These are phyloP conservation scores for Megaustenia siamemsis DNA, from an alignment of 2,888 invertebrate species.

Conservation along the genomic window DNA sequence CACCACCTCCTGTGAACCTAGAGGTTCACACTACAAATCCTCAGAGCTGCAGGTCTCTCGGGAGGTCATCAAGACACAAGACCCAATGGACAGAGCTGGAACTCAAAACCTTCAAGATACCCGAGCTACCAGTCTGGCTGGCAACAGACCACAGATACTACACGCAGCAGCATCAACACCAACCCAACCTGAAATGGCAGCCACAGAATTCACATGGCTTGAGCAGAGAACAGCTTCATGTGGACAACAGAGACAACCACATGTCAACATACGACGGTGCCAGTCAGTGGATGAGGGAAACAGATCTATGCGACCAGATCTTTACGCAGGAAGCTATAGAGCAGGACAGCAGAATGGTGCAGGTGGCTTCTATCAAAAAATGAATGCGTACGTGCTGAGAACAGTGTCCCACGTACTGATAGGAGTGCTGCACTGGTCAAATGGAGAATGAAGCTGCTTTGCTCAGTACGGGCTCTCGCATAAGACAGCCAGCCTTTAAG, in stretches of 20 bases:
- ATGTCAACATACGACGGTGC: conserved; percentile 37
- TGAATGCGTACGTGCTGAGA: too few species aligned
- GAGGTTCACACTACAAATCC: conserved; percentile 27
- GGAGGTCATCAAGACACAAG: background rate
- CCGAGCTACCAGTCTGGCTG: background rate
- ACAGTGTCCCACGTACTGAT: background rate
- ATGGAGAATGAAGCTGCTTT: too few species aligned
- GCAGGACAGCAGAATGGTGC: background rate
- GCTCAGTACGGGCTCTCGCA: background rate
- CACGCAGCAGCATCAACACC: background rate
- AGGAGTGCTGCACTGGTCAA: background rate
- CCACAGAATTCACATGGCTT: background rate
- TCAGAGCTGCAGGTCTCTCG: conserved; percentile 9
- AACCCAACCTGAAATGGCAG: background rate
- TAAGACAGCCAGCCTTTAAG: background rate
- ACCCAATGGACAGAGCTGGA: background rate
- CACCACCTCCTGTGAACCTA: conserved; percentile 35
- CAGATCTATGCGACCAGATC: background rate
- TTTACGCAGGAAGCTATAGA: background rate
- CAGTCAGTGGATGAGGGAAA: conserved; percentile 44
- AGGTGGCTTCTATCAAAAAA: background rate
- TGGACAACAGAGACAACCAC: background rate
- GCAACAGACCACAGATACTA: background rate
- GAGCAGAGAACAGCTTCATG: background rate
- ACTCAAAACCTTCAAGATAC: background rate